Conservation (phyloP, 2,888 invertebrate species). For the Plagodis dolabraria region DNA sequence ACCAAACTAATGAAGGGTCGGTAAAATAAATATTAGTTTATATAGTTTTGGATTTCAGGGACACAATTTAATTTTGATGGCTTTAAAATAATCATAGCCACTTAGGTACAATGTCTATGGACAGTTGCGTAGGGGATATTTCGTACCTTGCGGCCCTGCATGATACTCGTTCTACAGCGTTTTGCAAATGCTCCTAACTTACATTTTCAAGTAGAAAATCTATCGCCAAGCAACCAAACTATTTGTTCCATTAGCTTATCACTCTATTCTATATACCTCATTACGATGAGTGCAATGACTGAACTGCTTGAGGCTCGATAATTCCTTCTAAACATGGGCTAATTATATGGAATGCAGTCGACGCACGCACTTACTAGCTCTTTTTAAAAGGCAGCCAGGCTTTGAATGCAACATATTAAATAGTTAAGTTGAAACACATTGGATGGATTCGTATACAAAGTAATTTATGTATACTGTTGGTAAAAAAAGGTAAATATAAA, state of each 20-base stretch:
- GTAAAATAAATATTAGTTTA: too few relatives aligned
- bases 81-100: too few relatives aligned
- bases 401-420: constrained; percentile 16
- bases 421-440: background rate
- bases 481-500: background rate
- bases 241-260: constrained; percentile 2
- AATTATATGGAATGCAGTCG: constrained; percentile 25
- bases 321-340: constrained; percentile 23
- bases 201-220: too few relatives aligned
- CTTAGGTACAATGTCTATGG: too few relatives aligned
- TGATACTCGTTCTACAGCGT: too few relatives aligned
- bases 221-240: background rate
- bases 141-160: too few relatives aligned
- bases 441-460: too few relatives aligned
- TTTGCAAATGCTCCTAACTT: too few relatives aligned
- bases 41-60: too few relatives aligned
- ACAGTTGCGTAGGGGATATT: too few relatives aligned
- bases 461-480: background rate
- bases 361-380: constrained; percentile 12
- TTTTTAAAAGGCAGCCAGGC: constrained; percentile 16
- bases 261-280: background rate
- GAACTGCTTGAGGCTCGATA: constrained; percentile 21
- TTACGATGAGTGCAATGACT: constrained; percentile 16
- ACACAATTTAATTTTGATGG: too few relatives aligned
- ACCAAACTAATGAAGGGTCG: too few relatives aligned